Conservation (phyloP, 2,888 invertebrate genomes). For the Spatulosminthurus flaviceps region DNA sequence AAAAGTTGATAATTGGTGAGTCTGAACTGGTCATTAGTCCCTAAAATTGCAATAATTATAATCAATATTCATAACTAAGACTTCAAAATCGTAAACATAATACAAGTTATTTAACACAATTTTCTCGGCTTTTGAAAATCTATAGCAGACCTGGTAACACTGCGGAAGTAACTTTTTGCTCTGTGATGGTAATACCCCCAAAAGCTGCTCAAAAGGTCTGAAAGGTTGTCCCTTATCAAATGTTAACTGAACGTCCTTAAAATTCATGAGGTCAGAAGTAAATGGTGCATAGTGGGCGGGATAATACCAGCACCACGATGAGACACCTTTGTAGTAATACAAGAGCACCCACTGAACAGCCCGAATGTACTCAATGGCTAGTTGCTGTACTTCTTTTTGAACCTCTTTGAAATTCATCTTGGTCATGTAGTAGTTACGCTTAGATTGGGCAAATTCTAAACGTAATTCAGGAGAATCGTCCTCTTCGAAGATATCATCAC, state of each 20-base stretch:
- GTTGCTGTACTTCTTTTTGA: conserved; percentile 80
- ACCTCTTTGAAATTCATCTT: conserved; percentile 85
- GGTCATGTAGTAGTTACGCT: conserved; percentile 89
- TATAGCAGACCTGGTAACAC: conserved; percentile 80
- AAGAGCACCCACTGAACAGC: conserved; percentile 96
- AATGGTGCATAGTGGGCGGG: conserved; percentile 97
- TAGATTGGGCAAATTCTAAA: conserved; percentile 83
- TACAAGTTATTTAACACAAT: no score
- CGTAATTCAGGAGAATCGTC: conserved; percentile 69
- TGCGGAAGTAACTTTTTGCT: conserved; percentile 79
- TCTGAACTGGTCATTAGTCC: conserved; percentile 77
- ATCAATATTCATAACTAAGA: neutral
- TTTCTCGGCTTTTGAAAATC: no score
- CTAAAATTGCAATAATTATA: conserved; percentile 49
- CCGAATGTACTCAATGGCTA: conserved; percentile 88
- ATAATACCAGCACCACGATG: conserved; percentile 98
- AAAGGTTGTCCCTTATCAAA: conserved; percentile 89
- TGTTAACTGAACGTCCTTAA: conserved; percentile 78
- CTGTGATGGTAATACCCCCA: conserved; percentile 85
- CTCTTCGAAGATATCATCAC: conserved; percentile 70
- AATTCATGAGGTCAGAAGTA: conserved; percentile 89
- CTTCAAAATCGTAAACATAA: no score
- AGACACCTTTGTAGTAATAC: conserved; percentile 96
- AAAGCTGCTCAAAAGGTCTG: conserved; percentile 88
- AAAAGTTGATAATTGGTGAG: conserved; percentile 88